Base-by-base conservation (phyloP, 2,888 invertebrate genomes). In the Rutpela maculata region DNA sequence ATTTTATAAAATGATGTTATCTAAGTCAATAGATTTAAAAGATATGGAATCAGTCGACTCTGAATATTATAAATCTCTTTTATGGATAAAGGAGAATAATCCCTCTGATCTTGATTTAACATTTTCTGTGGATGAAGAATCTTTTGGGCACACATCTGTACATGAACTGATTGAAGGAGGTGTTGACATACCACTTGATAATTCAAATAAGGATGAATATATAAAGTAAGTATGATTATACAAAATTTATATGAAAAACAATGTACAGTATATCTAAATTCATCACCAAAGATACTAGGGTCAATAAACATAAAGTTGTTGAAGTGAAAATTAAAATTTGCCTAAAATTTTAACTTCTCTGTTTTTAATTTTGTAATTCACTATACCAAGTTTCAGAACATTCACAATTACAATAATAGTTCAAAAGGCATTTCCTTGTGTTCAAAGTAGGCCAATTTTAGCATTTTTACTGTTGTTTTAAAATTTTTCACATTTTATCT, bases 21-120 rank as follows among this genome's bases (percentile, higher is more conserved):
- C 95, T 80, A 99, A 99, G 91, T 91, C 94, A 67, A 99, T 99
- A 80, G 97, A 97, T 86, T 91, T 99, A 66, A 95, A 96, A 88
- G 99, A 99, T 90, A 99, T 99, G 99, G 99, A 99, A 91, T 97
- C 98, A 6, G 99, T 99, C 15, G 99, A 99, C 90, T 95, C 98
- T 2, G 99, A 99, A 90, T 99, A 99, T 90, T 98, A 98, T 90
- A 99, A 99, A 91, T 99, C 99, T 0, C 91, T 99, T 74, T 93
- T 98, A 88, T 98, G 97, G 96, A 98, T 98, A 78, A 95, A 94
- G 91, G 99, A 99, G 87, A 99, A 99, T 88, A 99, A 99, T 90
- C 99, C 99, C 0, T 95, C 96, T 15, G 98, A 96, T 87, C 91
- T 99, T 84, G 98, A 98, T 89, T 92, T 99, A 73, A 98, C 97